These are phyloP conservation scores for Drosophila subpulchrella DNA, from an alignment of 1,140 invertebrate genomes.

Conservation along the genomic window DNA sequence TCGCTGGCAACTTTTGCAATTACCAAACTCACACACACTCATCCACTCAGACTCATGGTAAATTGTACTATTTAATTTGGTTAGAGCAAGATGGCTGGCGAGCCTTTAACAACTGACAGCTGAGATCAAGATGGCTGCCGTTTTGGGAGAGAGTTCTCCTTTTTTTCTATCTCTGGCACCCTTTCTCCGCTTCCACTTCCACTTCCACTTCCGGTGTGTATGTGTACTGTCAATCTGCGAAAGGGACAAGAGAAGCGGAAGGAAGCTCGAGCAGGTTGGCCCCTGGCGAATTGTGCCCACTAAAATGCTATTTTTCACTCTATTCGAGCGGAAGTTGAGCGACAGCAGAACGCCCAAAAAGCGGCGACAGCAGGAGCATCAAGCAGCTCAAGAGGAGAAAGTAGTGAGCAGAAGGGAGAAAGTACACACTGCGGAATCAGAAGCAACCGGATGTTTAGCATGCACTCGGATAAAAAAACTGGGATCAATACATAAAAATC, in stretches of 20 bases:
- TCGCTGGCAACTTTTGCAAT: conserved; percentile 71
- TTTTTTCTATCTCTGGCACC: neutral
- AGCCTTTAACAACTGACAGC: conserved; percentile 51
- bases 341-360: conserved; percentile 56
- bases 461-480: conserved; percentile 31
- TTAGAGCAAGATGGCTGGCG: conserved; percentile 21
- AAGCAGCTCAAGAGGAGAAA: conserved; percentile 30
- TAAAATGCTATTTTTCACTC: conserved; percentile 82
- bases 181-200: neutral
- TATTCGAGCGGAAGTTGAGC: conserved; percentile 79
- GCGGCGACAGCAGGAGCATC: conserved; percentile 19
- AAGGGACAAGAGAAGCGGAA: neutral
- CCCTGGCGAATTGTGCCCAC: conserved; percentile 53
- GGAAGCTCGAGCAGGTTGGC: conserved; percentile 27
- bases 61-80: conserved; percentile 51
- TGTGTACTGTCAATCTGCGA: conserved; percentile 53
- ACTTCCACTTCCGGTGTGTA: neutral
- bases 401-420: neutral
- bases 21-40: conserved; percentile 61
- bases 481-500: neutral
- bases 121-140: conserved; percentile 53
- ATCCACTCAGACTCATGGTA: conserved; percentile 42
- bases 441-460: conserved; percentile 70
- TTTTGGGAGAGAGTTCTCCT: conserved; percentile 1
- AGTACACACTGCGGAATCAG: conserved; percentile 40